phyloP scores from a whole-genome alignment of 2,113 vertebrate genomes.

The Laterallus jamaicensis region DNA sequence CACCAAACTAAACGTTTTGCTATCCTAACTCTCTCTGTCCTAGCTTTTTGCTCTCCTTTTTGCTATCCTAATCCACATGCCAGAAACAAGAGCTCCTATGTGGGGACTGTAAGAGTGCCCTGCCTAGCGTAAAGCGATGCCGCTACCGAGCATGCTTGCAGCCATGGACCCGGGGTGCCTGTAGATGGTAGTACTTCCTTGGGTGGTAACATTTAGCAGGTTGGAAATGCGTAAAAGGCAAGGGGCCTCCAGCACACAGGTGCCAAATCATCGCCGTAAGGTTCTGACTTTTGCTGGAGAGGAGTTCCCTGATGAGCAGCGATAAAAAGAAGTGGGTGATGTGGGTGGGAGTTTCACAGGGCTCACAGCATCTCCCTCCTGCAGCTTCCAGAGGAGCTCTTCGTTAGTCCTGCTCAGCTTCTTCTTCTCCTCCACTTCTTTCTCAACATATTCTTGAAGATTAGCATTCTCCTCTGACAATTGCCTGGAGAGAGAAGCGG shows the following conservation, averaged over 20 bases:
- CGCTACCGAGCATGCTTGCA: constrained; percentile 55
- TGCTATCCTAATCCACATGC: constrained; percentile 27
- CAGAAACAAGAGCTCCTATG: constrained; percentile 29
- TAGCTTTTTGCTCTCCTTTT: constrained; percentile 28
- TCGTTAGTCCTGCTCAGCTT: constrained; percentile 93
- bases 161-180: not conserved
- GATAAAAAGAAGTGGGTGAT: constrained; percentile 84
- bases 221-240: not conserved
- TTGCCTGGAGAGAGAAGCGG: constrained; percentile 78
- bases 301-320: constrained; percentile 77
- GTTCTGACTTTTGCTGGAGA: constrained; percentile 81
- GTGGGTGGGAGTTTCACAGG: constrained; percentile 84
- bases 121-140: constrained; percentile 36
- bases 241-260: not conserved
- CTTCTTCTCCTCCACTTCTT: constrained; percentile 97
- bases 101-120: not conserved
- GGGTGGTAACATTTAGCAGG: constrained; percentile 29
- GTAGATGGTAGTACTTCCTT: not conserved
- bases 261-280: constrained; percentile 79
- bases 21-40: constrained; percentile 24
- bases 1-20: constrained; percentile 15
- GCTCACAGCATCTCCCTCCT: constrained; percentile 87
- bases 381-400: constrained; percentile 96
- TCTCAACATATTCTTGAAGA: constrained; percentile 91
- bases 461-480: constrained; percentile 94